phyloP scores from a whole-genome alignment of 2,888 invertebrate species.

The Agrypnus murinus region DNA sequence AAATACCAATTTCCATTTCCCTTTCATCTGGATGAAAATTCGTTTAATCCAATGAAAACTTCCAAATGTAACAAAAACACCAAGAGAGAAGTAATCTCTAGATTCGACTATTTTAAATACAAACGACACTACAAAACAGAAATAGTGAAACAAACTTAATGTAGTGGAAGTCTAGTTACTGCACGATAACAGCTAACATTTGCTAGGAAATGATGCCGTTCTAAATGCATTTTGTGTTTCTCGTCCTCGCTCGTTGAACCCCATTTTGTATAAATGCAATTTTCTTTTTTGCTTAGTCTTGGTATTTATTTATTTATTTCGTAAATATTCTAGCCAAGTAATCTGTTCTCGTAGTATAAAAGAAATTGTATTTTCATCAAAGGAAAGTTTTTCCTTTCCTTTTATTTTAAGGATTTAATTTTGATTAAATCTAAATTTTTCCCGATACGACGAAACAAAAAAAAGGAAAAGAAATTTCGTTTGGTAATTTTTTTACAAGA shows the following conservation, averaged over 20 bases:
- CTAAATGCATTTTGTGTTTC: conserved; percentile 21
- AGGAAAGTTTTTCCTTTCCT: no score
- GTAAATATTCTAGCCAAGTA: no score
- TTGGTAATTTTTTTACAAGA: conserved; percentile 1
- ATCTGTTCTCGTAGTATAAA: no score
- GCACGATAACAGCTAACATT: conserved; percentile 21
- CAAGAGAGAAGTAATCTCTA: conserved; percentile 10
- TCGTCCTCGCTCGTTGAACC: neutral
- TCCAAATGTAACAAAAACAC: no score
- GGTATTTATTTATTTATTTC: conserved; percentile 2
- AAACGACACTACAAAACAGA: conserved; percentile 18
- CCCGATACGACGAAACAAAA: no score
- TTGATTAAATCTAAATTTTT: no score
- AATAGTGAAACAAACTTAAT: conserved; percentile 23
- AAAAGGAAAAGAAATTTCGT: no score
- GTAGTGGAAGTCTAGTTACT: conserved; percentile 24
- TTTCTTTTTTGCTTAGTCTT: conserved; percentile 14
- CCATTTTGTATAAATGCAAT: conserved; percentile 4
- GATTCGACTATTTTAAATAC: conserved; percentile 22
- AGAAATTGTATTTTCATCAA: no score
- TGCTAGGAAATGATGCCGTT: conserved; percentile 10
- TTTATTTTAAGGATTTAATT: no score
- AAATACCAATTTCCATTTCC: no score
- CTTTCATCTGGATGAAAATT: no score
- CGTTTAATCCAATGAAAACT: no score